These are phyloP conservation scores for Drosophila neutralis DNA, from an alignment of 2,888 invertebrate genomes.

Conservation along the genomic window DNA sequence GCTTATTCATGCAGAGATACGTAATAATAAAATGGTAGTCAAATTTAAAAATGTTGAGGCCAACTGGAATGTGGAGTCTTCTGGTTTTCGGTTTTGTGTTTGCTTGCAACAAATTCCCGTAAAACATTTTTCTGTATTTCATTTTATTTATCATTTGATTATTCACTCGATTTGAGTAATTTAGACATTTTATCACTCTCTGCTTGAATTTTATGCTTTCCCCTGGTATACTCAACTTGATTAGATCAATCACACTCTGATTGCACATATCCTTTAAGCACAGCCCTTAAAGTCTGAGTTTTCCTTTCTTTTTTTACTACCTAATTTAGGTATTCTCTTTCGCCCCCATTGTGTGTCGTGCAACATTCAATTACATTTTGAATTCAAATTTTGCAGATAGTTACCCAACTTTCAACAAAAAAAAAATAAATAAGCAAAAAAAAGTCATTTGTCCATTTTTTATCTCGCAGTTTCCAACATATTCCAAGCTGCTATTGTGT, in stretches of 20 bases:
- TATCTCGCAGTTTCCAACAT: neutral
- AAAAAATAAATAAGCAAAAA: neutral
- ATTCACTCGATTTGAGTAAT: neutral
- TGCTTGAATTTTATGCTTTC: conserved; percentile 1
- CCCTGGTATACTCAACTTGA: conserved; percentile 14
- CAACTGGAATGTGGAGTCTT: too few relatives aligned
- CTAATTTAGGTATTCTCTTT: conserved; percentile 36
- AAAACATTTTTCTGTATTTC: neutral
- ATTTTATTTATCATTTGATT: neutral
- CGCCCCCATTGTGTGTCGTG: conserved; percentile 62
- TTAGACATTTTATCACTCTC: conserved; percentile 10
- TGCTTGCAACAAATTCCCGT: neutral
- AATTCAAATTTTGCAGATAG: conserved; percentile 40
- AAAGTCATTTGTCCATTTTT: conserved; percentile 4
- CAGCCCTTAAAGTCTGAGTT: neutral
- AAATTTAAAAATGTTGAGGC: neutral
- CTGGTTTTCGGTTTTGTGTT: too few relatives aligned
- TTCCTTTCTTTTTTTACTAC: conserved; percentile 4
- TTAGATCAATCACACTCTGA: conserved; percentile 20
- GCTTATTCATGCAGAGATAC: neutral
- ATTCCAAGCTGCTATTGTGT: conserved; percentile 36
- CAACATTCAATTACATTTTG: conserved; percentile 53
- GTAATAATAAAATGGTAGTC: neutral
- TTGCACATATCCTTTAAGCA: conserved; percentile 1
- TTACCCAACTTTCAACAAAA: conserved; percentile 36